Evolutionary conservation across 2,888 invertebrate species (phyloP), one percentile per base, ranked within the genome.

Genomic region (Uropetala carovei): DNA sequence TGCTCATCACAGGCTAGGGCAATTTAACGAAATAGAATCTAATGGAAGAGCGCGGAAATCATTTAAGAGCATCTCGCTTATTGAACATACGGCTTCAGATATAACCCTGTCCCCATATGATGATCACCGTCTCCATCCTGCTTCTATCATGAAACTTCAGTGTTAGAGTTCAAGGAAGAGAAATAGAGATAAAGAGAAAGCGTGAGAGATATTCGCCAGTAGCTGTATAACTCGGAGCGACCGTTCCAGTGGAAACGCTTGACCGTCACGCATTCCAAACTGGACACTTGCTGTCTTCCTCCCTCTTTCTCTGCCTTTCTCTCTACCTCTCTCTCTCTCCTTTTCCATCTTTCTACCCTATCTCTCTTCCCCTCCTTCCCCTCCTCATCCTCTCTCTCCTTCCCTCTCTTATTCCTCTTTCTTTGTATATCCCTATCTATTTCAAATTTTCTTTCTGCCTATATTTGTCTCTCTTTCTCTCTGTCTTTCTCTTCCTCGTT

Each of bases 191-290:
- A 86, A 13, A 60, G 60, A 16, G 86, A 86, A 13, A 60, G 86
- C 27, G 43, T 60, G 64, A 56, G 64, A 30, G 27, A 30, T 16
- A 30, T 59, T 18, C 14, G 22, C 2, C n/a, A 18, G 30, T 18
- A 18, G 89, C 30, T 14, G 27, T 59, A 30, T 59, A 60, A 30
- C 30, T 64, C 89, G 8, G 11, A 43, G 43, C 43, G 82, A 82
- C 82, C 82, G 86, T 86, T 86, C 60, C 86, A 60, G 27, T 60
- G 86, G 60, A 43, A 60, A 89, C 64, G 68, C 68, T 64, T 43
- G 64, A 89, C 64, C 89, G 89, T 89, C 64, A 89, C 89, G 89
- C 89, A 68, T 89, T 68, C 89, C 64, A 30, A n/a, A 68, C 89
- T 89, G 89, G 89, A 64, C 89, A 89, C 89, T 64, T 43, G 43